Conservation (phyloP, 2,113 vertebrate species). For the Epinephelus lanceolatus region DNA sequence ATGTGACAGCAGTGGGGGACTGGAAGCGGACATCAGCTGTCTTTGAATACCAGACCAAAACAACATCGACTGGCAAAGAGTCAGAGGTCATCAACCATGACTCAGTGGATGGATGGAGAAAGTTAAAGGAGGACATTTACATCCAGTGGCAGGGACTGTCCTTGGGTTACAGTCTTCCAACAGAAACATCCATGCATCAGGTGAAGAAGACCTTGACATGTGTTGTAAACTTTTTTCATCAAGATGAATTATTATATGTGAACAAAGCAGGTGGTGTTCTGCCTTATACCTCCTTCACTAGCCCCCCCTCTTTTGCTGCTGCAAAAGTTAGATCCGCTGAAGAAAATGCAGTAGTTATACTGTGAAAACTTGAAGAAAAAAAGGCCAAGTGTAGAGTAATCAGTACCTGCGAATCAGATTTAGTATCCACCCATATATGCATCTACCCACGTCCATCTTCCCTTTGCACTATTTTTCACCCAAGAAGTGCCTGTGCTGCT, state of each 20-base stretch:
- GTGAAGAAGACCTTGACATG: too few relatives aligned
- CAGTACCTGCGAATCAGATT: neutral
- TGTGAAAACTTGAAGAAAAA: neutral
- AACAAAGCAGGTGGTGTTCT: neutral
- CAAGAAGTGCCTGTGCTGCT: constrained; percentile 6
- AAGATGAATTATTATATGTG: neutral
- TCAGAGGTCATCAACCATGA: neutral
- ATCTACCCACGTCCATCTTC: constrained; percentile 10
- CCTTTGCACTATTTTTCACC: neutral
- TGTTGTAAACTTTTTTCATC: neutral
- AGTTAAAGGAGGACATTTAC: too few relatives aligned
- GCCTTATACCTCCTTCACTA: neutral
- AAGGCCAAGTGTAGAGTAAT: neutral
- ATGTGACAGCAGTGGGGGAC: too few relatives aligned
- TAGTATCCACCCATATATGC: neutral
- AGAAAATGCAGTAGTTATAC: neutral
- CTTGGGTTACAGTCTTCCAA: too few relatives aligned
- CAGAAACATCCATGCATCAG: too few relatives aligned
- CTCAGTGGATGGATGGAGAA: too few relatives aligned
- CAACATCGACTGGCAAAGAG: neutral
- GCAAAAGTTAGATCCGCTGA: neutral
- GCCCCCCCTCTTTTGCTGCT: neutral
- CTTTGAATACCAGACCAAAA: neutral
- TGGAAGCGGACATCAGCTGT: too few relatives aligned
- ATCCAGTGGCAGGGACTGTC: too few relatives aligned